phyloP scores from a whole-genome alignment of 2,113 vertebrate genomes.

The Periophthalmodon schlosseri region DNA sequence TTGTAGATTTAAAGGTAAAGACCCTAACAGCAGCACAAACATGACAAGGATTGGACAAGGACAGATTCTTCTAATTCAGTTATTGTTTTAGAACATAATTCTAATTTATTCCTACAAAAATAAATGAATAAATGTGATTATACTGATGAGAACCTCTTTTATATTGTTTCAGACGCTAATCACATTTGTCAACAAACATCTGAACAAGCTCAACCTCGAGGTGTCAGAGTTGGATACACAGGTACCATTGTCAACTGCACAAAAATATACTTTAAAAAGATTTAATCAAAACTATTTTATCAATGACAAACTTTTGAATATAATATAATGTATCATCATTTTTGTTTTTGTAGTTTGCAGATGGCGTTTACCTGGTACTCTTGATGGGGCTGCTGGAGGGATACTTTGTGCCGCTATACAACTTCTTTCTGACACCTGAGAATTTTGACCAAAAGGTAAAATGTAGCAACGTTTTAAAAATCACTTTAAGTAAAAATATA shows the following conservation, averaged over 20 bases:
- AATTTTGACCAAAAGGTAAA: slow-evolving; percentile 97
- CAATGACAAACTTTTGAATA: neutral
- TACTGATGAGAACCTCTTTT: neutral
- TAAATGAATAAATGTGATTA: neutral
- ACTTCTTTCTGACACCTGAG: slow-evolving; percentile 97
- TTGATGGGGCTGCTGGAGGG: slow-evolving; percentile 97
- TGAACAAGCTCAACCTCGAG: slow-evolving; percentile 97
- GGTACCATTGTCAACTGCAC: slow-evolving; percentile 70
- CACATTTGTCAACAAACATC: slow-evolving; percentile 98
- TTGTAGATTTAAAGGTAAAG: neutral
- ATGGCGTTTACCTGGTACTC: slow-evolving; percentile 95
- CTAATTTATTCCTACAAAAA: neutral
- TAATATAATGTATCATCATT: neutral
- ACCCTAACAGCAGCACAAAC: neutral
- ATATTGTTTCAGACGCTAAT: slow-evolving; percentile 86
- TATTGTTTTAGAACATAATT: neutral
- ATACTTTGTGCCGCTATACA: slow-evolving; percentile 95
- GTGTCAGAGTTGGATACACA: slow-evolving; percentile 98
- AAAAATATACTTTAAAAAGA: neutral
- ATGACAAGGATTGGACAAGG: too few species aligned
- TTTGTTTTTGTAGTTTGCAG: slow-evolving; percentile 86
- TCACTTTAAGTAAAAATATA: neutral
- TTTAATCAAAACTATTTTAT: neutral
- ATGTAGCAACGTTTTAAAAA: neutral
- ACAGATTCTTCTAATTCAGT: neutral